A percentile compares a stretch with the other conserved stretches of the same genome.
phyloP scores from a whole-genome alignment of 2,888 invertebrate genomes.

The Lasius fuliginosus region DNA sequence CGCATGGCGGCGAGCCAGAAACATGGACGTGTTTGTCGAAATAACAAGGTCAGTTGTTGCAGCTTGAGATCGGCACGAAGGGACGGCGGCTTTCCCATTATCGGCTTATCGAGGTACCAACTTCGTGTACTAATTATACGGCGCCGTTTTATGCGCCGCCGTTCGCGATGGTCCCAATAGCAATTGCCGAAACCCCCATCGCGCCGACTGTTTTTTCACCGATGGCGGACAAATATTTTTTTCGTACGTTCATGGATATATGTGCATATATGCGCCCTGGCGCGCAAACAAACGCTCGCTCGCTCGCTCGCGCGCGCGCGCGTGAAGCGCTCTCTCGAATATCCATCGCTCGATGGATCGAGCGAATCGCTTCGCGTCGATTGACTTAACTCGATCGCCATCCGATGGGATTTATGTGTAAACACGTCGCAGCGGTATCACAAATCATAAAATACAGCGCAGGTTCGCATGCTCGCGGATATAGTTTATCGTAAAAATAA shows the following conservation, averaged over 20 bases:
- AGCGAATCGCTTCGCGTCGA: slow-evolving; percentile 49
- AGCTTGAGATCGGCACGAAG: slow-evolving; percentile 54
- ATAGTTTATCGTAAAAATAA: slow-evolving; percentile 35
- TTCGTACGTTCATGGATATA: slow-evolving; percentile 22
- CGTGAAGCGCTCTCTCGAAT: slow-evolving; percentile 41
- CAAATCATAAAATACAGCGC: slow-evolving; percentile 41
- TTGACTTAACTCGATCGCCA: slow-evolving; percentile 55
- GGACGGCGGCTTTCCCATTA: slow-evolving; percentile 65
- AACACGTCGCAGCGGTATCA: slow-evolving; percentile 52
- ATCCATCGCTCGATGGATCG: slow-evolving; percentile 48
- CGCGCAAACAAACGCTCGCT: slow-evolving; percentile 30
- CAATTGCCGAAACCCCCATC: slow-evolving; percentile 22
- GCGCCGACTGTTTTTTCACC: slow-evolving; percentile 23
- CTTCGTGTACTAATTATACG: slow-evolving; percentile 71
- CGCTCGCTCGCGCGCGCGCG: neutral
- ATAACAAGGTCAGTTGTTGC: slow-evolving; percentile 75
- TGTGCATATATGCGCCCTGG: slow-evolving; percentile 1
- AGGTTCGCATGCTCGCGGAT: slow-evolving; percentile 24
- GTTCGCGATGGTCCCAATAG: slow-evolving; percentile 38
- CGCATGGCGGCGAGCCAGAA: slow-evolving; percentile 65
- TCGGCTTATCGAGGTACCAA: slow-evolving; percentile 75
- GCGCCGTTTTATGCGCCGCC: slow-evolving; percentile 53
- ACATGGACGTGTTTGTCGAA: slow-evolving; percentile 71
- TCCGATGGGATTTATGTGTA: slow-evolving; percentile 55
- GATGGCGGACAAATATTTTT: slow-evolving; percentile 49